Evolutionary conservation across 2,113 vertebrate species (phyloP), one percentile per base, ranked within the genome.

Genomic region (Cyanoliseus patagonus): DNA sequence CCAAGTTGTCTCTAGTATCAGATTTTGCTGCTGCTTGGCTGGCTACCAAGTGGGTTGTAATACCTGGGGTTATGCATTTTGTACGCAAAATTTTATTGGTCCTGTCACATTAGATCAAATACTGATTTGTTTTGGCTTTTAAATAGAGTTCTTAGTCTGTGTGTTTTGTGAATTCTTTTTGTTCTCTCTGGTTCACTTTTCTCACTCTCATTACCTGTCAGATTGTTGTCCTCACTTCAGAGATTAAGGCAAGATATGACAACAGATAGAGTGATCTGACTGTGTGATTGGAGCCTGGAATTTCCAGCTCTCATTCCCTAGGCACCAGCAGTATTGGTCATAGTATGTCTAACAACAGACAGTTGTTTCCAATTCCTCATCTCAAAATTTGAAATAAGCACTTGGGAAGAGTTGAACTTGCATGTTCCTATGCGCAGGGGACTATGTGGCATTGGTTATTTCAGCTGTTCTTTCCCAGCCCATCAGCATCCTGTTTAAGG

Each of bases 401-500:
- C 30, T 63, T 78, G 42, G 11, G 22, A 83, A 88, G 5, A 12
- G 15, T 75, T 88, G 33, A 49, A 44, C 14, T 88, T 51, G 19
- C 73, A 2, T 9, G 33, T 42, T 44, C 37, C 64, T 59, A 3
- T 17, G 17, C 68, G 55, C 18, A 59, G 17, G 55, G 27, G 24
- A 13, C 35, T 90, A 3, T 83, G 68, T 88, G 46, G 30, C 51
- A 74, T 70, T 77, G 72, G 14, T 68, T 59, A 51, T 63, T 92
- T 95, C 62, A 94, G 64, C 85, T 90, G 47, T 37, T 88, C 47
- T 90, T 94, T 96, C 69, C 88, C 66, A 81, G 73, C 47, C 63
- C 83, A 78, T 74, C 85, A 94, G 55, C 82, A 67, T 90, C 73
- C 76, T 86, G 33, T 83, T 86, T 63, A 80, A 81, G 33, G 28